These are phyloP conservation scores for Gadus macrocephalus DNA, from an alignment of 2,113 vertebrate species.

Conservation along the genomic window DNA sequence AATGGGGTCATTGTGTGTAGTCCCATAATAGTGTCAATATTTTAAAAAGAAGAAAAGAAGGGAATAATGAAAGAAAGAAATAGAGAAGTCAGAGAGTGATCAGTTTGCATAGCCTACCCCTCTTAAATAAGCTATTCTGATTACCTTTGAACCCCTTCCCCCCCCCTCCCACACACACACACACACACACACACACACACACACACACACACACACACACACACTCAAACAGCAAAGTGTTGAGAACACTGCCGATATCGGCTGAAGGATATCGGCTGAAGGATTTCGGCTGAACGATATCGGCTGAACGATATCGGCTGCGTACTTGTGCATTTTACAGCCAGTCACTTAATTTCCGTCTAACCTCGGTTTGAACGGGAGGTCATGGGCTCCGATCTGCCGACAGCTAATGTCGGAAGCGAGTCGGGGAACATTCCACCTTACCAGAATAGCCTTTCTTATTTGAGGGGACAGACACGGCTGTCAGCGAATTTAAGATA, in stretches of 20 bases:
- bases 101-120: slow-evolving; percentile 42
- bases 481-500: slow-evolving; percentile 40
- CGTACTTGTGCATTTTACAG: no score
- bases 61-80: neutral
- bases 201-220: neutral
- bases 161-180: neutral
- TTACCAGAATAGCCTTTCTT: slow-evolving; percentile 52
- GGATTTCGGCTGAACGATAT: no score
- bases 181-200: no score
- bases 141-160: slow-evolving; percentile 34
- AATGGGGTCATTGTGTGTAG: slow-evolving; percentile 10
- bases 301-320: no score
- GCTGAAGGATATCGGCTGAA: no score
- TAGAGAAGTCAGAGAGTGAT: slow-evolving; percentile 4
- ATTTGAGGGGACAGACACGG: slow-evolving; percentile 42
- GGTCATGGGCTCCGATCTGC: neutral
- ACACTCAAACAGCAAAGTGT: neutral
- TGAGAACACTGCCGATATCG: no score
- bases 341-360: no score
- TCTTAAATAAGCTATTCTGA: slow-evolving; percentile 64
- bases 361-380: no score
- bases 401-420: neutral
- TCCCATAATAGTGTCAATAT: neutral
- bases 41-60: neutral
- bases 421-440: slow-evolving; percentile 14